Base-by-base conservation (phyloP, 2,797 vertebrate species). In the Sebastiscus albofasciatus region DNA sequence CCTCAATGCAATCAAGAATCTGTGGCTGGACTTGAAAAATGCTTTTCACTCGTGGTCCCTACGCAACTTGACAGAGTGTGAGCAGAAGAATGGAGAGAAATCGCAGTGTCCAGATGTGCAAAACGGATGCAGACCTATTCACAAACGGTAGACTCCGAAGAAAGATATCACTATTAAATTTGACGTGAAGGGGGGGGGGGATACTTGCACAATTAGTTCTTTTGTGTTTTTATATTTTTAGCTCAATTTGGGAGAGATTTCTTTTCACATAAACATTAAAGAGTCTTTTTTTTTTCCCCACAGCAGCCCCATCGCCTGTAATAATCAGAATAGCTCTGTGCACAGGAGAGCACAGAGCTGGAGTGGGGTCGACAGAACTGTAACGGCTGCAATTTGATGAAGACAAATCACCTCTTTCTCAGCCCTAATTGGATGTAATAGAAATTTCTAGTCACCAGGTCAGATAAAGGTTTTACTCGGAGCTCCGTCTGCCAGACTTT, bases 351-450 rank as follows among this genome's bases (percentile, higher is more conserved):
- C 33, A 3, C 58, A 59, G 54, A 46, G 36, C 66, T 75, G 69
- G 75, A 82, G 62, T 54, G 55, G 72, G 75, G 83, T 76, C 80
- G 73, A 68, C 82, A 87, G 74, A 54, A 34, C 70, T 83, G 70
- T 58, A 49, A 74, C 24, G 59, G 88, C 85, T 82, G 76, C 46
- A 26, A 18, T 82, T 80, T 93, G 85, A 93, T 92, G 89, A 94
- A 93, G 91, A 94, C 86, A 84, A 91, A 93, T 92, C 73, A 52
- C 89, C 84, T 77, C 74, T 77, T 82, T 88, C 77, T 79, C 67
- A 31, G n/a, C 83, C 88, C 82, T 92, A 87, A 92, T 93, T 92
- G 82, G 77, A 61, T 77, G 49, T 93, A 92, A 93, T 91, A 85
- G 81, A 89, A 85, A 87, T 77, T 64, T 86, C 79, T 81, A 55